Evolutionary conservation across 2,888 invertebrate genomes (phyloP).

Genomic region (Synergus umbraculus): DNA sequence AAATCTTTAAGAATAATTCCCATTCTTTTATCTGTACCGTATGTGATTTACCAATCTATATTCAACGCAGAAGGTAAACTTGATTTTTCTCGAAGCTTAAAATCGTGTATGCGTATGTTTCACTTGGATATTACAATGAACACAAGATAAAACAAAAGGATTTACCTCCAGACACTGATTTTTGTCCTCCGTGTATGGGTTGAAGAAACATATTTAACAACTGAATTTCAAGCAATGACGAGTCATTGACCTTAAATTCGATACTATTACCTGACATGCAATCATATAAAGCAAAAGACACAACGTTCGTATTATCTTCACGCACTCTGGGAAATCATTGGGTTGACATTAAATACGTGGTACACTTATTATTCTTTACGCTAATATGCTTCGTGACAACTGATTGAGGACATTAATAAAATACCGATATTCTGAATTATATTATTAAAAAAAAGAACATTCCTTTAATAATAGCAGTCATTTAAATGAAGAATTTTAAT

Average conservation of each 20-base stretch:
- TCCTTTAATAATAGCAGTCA: too few relatives aligned
- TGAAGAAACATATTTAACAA: background rate
- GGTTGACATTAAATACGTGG: conserved; percentile 3
- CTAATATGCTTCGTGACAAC: too few relatives aligned
- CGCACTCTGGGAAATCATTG: conserved; percentile 7
- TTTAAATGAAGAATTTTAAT: too few relatives aligned
- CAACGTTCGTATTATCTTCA: conserved; percentile 17
- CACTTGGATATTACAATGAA: background rate
- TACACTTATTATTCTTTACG: too few relatives aligned
- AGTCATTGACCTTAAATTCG: conserved; percentile 27
- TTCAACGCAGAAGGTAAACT: background rate
- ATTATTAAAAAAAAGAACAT: too few relatives aligned
- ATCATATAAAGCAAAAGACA: background rate
- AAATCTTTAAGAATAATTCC: background rate
- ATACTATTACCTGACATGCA: conserved; percentile 23
- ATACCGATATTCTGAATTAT: too few relatives aligned
- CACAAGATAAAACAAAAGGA: background rate
- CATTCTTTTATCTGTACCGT: background rate
- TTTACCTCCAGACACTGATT: background rate
- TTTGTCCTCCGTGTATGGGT: background rate
- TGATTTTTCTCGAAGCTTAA: background rate
- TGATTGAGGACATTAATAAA: too few relatives aligned
- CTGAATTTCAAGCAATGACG: background rate
- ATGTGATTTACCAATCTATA: background rate
- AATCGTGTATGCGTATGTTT: background rate